These are phyloP conservation scores for Harmothoe impar DNA, from an alignment of 2,888 invertebrate species.

Conservation along the genomic window DNA sequence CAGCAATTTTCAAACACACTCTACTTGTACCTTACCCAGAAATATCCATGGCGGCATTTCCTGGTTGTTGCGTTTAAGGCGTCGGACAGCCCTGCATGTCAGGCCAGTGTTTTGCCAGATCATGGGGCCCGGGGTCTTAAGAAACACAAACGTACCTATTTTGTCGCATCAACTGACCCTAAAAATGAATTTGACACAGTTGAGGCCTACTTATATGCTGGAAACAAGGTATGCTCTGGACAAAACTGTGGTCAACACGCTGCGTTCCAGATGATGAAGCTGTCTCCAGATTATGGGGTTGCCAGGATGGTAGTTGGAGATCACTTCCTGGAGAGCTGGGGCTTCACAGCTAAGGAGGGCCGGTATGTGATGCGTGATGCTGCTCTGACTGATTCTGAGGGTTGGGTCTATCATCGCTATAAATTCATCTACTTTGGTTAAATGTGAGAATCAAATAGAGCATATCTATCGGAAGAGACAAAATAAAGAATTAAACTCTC, in stretches of 20 bases:
- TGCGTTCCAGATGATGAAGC: neutral
- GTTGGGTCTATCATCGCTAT: neutral
- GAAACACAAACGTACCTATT: too few species aligned
- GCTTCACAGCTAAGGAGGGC: neutral
- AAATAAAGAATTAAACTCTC: too few species aligned
- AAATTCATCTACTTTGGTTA: slow-evolving; percentile 2
- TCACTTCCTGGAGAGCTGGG: neutral
- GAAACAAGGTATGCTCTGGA: neutral
- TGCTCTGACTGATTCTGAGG: neutral
- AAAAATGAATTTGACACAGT: neutral
- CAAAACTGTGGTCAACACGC: neutral
- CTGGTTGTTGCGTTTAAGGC: neutral
- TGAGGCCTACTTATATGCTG: neutral
- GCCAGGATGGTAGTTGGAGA: neutral
- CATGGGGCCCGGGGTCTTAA: too few species aligned
- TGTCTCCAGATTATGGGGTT: neutral
- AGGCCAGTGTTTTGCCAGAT: neutral
- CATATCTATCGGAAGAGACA: too few species aligned
- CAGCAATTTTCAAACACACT: neutral
- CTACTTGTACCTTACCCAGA: neutral
- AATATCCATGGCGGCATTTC: neutral
- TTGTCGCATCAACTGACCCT: slow-evolving; percentile 1
- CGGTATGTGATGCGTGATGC: neutral
- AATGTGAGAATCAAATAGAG: too few species aligned
- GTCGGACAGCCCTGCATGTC: neutral